Evolutionary conservation across 1,140 invertebrate genomes (phyloP).

Genomic region (Tetragnatha versicolor): DNA sequence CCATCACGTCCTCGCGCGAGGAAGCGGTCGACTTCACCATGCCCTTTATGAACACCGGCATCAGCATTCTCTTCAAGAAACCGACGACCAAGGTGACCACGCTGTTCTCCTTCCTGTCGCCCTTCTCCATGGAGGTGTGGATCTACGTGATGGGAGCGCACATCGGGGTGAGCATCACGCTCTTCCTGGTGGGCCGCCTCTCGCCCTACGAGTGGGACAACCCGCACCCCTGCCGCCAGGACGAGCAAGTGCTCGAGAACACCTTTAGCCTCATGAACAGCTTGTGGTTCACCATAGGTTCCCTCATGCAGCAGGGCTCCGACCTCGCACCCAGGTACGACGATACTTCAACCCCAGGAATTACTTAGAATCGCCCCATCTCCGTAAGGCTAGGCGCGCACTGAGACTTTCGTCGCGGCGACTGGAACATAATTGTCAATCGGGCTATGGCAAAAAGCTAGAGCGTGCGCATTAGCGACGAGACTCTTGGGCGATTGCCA

Average conservation of each 20-base stretch:
- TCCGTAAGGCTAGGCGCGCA: too few species aligned
- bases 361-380: too few species aligned
- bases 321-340: conserved; percentile 65
- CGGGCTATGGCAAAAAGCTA: too few species aligned
- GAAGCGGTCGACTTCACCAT: conserved; percentile 93
- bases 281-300: conserved; percentile 67
- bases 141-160: conserved; percentile 64
- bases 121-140: conserved; percentile 67
- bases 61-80: conserved; percentile 59
- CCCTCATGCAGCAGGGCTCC: conserved; percentile 66
- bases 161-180: conserved; percentile 64
- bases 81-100: conserved; percentile 62
- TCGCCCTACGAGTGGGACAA: conserved; percentile 65
- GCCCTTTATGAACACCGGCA: conserved; percentile 92
- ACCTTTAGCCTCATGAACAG: conserved; percentile 64
- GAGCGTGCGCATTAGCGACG: too few species aligned
- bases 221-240: conserved; percentile 58
- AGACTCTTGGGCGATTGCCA: too few species aligned
- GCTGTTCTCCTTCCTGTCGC: conserved; percentile 65
- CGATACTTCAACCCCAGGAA: too few species aligned
- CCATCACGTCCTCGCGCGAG: conserved; percentile 89
- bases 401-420: too few species aligned
- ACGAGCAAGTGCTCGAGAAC: conserved; percentile 60
- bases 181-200: conserved; percentile 64
- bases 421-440: too few species aligned